These are phyloP conservation scores for Danaus melanippus DNA, from an alignment of 1,140 invertebrate genomes.

Conservation along the genomic window DNA sequence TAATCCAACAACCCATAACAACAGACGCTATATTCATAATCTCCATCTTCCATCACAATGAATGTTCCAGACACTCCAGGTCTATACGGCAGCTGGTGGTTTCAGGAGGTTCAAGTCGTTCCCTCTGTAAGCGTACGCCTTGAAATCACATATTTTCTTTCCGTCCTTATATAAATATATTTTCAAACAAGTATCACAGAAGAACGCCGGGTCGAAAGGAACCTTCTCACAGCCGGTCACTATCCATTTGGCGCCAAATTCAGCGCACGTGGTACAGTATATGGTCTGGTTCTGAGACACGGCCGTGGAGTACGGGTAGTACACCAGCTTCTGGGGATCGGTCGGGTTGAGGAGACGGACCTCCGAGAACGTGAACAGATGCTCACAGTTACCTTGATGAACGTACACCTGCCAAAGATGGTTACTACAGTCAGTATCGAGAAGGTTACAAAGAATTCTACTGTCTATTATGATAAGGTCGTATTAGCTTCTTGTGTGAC, in stretches of 20 bases:
- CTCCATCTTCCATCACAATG: neutral
- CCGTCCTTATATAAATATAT: constrained; percentile 77
- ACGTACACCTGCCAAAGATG: constrained; percentile 79
- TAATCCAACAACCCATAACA: too few relatives aligned
- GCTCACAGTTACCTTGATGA: constrained; percentile 93
- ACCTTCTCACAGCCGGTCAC: constrained; percentile 73
- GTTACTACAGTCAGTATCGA: neutral
- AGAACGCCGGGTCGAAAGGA: constrained; percentile 77
- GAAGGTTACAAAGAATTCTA: neutral
- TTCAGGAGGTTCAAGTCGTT: constrained; percentile 47
- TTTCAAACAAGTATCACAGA: constrained; percentile 77
- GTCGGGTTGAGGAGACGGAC: constrained; percentile 42
- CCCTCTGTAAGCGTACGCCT: constrained; percentile 55
- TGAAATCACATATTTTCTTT: constrained; percentile 73
- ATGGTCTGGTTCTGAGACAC: constrained; percentile 54
- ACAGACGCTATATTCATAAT: neutral
- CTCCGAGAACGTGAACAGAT: constrained; percentile 85
- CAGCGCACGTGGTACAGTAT: constrained; percentile 59
- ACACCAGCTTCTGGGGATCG: constrained; percentile 59
- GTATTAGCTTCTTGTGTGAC: too few relatives aligned
- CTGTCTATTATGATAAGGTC: too few relatives aligned
- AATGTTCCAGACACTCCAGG: neutral
- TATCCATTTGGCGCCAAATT: constrained; percentile 74
- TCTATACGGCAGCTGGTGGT: constrained; percentile 15
- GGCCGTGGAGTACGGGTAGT: constrained; percentile 72